A percentile compares a stretch with the other conserved stretches of the same genome.
These are phyloP conservation scores for Rhineura floridana DNA, from an alignment of 2,113 vertebrate species.

Conservation along the genomic window DNA sequence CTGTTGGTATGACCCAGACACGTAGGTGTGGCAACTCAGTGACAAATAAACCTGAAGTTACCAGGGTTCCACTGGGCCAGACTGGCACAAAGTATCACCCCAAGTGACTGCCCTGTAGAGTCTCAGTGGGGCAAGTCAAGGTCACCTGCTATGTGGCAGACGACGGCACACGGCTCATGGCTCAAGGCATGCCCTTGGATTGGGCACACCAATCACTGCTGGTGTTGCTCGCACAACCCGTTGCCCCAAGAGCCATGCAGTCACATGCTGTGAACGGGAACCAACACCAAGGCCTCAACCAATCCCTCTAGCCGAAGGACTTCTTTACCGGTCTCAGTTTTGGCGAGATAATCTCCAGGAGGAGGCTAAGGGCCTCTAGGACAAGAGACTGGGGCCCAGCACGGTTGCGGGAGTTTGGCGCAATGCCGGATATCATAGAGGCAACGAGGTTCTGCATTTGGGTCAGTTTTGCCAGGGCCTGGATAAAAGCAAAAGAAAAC, in stretches of 20 bases:
- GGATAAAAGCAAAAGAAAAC: neutral
- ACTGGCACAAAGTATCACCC: neutral
- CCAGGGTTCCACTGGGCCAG: too few species aligned
- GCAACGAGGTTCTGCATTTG: constrained; percentile 81
- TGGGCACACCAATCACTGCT: too few species aligned
- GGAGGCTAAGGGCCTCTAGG: constrained; percentile 86
- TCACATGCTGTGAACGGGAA: too few species aligned
- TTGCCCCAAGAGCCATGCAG: too few species aligned
- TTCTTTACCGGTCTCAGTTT: constrained; percentile 87
- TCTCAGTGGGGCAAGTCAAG: neutral
- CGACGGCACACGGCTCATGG: neutral
- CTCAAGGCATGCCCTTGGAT: neutral
- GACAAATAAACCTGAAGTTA: neutral
- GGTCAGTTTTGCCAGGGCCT: constrained; percentile 81
- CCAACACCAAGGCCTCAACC: too few species aligned
- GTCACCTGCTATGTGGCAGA: too few species aligned
- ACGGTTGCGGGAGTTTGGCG: constrained; percentile 77
- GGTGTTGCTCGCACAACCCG: too few species aligned
- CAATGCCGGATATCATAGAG: constrained; percentile 83
- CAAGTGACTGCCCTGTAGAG: neutral
- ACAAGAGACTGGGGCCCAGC: constrained; percentile 76
- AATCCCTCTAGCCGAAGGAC: fast-evolving
- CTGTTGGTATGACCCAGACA: neutral
- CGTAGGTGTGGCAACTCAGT: neutral
- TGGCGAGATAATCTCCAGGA: constrained; percentile 90